Conservation (phyloP, 2,797 vertebrate genomes). For the Peromyscus attwateri region DNA sequence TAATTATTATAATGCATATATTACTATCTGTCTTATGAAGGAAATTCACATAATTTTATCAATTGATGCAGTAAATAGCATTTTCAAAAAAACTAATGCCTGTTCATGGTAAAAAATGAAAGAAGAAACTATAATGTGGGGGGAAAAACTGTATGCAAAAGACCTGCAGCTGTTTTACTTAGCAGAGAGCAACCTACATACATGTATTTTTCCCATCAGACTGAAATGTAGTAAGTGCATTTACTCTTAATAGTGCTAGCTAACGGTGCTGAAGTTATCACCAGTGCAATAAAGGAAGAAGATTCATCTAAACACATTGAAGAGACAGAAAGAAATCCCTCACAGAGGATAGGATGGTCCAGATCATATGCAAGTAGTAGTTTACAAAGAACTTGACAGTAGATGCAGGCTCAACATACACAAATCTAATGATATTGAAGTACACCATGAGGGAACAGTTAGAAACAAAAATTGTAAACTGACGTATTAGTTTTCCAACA, state of each 20-base stretch:
- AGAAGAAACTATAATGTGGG: not conserved
- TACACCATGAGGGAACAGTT: not conserved
- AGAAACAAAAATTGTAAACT: not conserved
- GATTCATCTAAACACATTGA: not conserved
- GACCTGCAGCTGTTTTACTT: not conserved
- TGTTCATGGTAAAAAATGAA: not conserved
- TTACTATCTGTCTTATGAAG: not conserved
- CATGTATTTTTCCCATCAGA: not conserved
- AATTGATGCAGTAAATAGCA: not conserved
- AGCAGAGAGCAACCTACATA: not conserved
- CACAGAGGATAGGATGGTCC: not conserved
- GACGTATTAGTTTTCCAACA: not conserved
- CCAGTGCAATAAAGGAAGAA: not conserved
- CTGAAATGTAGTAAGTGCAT: not conserved
- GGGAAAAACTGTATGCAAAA: not conserved
- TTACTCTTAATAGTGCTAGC: too few species aligned
- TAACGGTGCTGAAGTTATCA: not conserved
- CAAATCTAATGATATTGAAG: not conserved
- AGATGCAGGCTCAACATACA: not conserved
- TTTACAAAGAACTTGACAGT: not conserved
- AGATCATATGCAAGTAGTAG: not conserved
- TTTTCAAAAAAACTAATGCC: not conserved
- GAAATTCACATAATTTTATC: not conserved
- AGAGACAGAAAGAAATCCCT: not conserved
- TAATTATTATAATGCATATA: not conserved